phyloP scores from a whole-genome alignment of 1,140 invertebrate species.

The Cheumatopsyche charites region DNA sequence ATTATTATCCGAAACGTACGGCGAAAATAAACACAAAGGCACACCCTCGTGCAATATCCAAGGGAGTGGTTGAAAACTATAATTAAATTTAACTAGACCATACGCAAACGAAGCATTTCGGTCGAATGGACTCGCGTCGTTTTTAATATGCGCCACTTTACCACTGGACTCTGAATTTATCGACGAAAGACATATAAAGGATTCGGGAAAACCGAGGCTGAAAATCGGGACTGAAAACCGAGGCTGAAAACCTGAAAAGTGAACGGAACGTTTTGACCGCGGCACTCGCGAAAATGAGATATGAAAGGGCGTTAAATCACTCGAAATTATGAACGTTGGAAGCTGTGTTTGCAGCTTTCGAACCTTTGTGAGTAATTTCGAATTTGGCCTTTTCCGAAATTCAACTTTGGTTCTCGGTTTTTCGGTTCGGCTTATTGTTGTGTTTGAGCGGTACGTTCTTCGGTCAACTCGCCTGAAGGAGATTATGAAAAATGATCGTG shows the following conservation, averaged over 20 bases:
- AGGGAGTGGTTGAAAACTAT: constrained; percentile 16
- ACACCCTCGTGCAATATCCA: constrained; percentile 12
- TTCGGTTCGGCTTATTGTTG: too few species aligned
- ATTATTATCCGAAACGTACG: too few species aligned
- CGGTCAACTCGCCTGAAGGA: too few species aligned
- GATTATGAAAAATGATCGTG: too few species aligned
- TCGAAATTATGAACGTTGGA: not conserved
- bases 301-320: constrained; percentile 13
- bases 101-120: not conserved
- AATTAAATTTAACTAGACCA: constrained; percentile 5
- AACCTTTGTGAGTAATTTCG: not conserved
- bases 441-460: too few species aligned
- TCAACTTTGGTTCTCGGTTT: too few species aligned
- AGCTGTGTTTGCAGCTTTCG: not conserved
- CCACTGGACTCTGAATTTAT: not conserved
- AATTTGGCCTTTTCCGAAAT: not conserved
- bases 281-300: constrained; percentile 3
- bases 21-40: not conserved
- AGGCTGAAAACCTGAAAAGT: not conserved
- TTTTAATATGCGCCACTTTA: not conserved
- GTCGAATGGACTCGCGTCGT: not conserved
- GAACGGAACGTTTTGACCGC: constrained; percentile 4
- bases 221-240: not conserved
- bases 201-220: not conserved
- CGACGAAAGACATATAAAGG: not conserved